Conservation (phyloP, 2,113 vertebrate species). For the Alces alces region DNA sequence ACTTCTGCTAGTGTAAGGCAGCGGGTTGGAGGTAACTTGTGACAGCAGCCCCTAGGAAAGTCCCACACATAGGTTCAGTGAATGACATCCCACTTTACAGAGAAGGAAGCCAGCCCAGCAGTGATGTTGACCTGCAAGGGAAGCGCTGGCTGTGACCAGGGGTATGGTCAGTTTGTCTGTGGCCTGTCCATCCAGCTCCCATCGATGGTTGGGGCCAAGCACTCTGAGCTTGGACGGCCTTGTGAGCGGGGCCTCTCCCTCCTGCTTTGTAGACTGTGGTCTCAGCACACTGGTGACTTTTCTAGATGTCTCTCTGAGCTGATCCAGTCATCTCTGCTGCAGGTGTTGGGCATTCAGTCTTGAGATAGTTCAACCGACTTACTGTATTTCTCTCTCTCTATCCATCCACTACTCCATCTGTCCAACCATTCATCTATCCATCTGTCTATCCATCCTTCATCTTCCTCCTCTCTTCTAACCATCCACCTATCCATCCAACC, state of each 20-base stretch:
- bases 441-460: not conserved
- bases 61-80: not conserved
- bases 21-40: not conserved
- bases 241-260: no score
- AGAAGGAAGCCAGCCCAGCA: not conserved
- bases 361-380: not conserved
- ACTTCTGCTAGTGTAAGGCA: not conserved
- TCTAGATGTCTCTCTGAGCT: not conserved
- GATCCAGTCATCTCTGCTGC: not conserved
- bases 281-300: not conserved
- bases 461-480: not conserved
- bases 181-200: not conserved
- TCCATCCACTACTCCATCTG: not conserved
- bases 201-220: rapidly evolving
- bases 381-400: not conserved
- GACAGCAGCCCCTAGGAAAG: not conserved
- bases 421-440: not conserved
- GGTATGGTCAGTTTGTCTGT: not conserved
- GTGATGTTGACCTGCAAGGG: not conserved
- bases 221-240: rapidly evolving
- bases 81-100: not conserved
- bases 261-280: not conserved
- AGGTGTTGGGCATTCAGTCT: not conserved
- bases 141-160: rapidly evolving
- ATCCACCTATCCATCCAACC: not conserved